phyloP scores from a whole-genome alignment of 1,140 invertebrate species.

The Sogatella furcifera region DNA sequence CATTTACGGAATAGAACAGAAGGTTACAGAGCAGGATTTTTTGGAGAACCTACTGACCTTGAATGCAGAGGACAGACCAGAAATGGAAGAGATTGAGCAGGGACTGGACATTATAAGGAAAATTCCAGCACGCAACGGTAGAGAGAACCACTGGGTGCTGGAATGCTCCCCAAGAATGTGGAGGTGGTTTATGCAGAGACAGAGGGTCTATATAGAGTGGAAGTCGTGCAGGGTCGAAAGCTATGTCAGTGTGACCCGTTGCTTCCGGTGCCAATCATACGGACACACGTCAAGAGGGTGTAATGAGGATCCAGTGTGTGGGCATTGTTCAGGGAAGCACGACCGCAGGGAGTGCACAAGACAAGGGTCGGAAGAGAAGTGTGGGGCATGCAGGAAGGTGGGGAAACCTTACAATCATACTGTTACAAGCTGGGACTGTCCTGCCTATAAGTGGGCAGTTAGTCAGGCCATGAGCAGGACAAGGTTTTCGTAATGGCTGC shows the following conservation, averaged over 20 bases:
- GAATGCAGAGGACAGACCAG: too few species aligned
- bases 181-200: neutral
- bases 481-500: too few species aligned
- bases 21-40: neutral
- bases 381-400: neutral
- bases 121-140: neutral
- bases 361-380: neutral
- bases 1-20: neutral
- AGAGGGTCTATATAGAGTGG: slow-evolving; percentile 4
- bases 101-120: neutral
- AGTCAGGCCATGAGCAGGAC: neutral
- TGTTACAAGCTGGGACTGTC: neutral
- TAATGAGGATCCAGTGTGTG: neutral
- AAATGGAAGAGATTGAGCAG: too few species aligned
- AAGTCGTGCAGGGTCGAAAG: slow-evolving; percentile 3
- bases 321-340: neutral
- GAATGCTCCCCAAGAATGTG: neutral
- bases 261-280: slow-evolving; percentile 15
- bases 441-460: neutral
- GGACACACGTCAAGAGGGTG: slow-evolving; percentile 13
- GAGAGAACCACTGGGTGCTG: neutral
- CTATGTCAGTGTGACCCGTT: slow-evolving; percentile 8
- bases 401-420: neutral
- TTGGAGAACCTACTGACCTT: too few species aligned
- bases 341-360: neutral